These are phyloP conservation scores for Philotrypesis tridentata DNA, from an alignment of 1,140 invertebrate species.

Conservation along the genomic window DNA sequence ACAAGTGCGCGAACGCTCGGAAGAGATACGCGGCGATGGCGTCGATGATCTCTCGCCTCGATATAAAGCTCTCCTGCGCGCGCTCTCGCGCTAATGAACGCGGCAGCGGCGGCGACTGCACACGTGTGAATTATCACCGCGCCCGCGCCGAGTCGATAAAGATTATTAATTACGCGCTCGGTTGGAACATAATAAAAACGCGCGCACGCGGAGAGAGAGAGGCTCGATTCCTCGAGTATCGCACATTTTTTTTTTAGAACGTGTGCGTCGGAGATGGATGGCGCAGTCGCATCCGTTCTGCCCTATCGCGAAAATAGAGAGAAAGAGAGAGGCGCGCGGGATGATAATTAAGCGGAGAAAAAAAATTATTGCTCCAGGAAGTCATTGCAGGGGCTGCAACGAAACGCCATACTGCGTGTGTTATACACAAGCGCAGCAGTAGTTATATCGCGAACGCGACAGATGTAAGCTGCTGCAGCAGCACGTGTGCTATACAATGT, in stretches of 20 bases:
- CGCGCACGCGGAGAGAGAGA: no score
- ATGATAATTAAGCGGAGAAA: conserved; percentile 15
- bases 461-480: conserved; percentile 63
- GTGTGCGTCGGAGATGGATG: conserved; percentile 12
- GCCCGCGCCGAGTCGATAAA: neutral
- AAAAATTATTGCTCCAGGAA: conserved; percentile 18
- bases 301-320: neutral
- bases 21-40: no score
- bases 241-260: neutral
- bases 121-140: neutral
- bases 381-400: neutral
- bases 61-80: no score
- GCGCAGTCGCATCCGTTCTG: neutral
- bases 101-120: no score
- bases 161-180: neutral
- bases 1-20: neutral
- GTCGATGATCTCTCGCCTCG: no score
- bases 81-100: neutral
- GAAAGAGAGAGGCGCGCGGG: conserved; percentile 44
- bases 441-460: conserved; percentile 53
- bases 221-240: no score
- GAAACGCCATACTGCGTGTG: neutral
- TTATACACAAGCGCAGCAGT: neutral
- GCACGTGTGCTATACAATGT: conserved; percentile 46
- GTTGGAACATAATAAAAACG: neutral